phyloP scores from a whole-genome alignment of 2,888 invertebrate species.

The Cosmia pyralina region DNA sequence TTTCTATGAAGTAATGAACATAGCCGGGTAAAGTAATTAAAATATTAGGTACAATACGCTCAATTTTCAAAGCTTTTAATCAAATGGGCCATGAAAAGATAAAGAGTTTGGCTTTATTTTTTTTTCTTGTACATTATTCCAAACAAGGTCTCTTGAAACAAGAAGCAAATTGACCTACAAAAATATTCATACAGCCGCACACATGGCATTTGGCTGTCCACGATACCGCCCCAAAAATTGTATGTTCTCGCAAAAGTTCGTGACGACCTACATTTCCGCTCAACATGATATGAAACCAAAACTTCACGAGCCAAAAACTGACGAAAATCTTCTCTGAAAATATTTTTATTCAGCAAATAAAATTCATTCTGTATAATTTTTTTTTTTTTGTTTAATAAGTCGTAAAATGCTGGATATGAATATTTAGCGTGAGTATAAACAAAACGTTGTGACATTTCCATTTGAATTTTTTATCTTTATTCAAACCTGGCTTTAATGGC shows the following conservation, averaged over 20 bases:
- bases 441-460: constrained; percentile 37
- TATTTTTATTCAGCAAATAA: neutral
- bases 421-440: constrained; percentile 44
- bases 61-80: neutral
- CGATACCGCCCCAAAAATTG: constrained; percentile 33
- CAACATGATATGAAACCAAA: constrained; percentile 28
- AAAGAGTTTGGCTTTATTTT: neutral
- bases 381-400: constrained; percentile 33
- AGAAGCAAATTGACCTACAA: constrained; percentile 29
- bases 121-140: neutral
- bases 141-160: constrained; percentile 20
- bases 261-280: constrained; percentile 30
- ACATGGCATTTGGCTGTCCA: constrained; percentile 34
- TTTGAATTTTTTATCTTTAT: constrained; percentile 49
- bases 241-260: constrained; percentile 24
- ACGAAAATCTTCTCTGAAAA: constrained; percentile 11
- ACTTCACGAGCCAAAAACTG: constrained; percentile 9
- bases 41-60: neutral
- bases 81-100: too few species aligned
- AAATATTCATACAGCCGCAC: constrained; percentile 51
- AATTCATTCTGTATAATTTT: constrained; percentile 3
- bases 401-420: constrained; percentile 54
- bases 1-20: neutral
- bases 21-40: neutral
- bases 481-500: constrained; percentile 53